phyloP scores from a whole-genome alignment of 1,140 invertebrate species.

The Drosophila bipectinata region DNA sequence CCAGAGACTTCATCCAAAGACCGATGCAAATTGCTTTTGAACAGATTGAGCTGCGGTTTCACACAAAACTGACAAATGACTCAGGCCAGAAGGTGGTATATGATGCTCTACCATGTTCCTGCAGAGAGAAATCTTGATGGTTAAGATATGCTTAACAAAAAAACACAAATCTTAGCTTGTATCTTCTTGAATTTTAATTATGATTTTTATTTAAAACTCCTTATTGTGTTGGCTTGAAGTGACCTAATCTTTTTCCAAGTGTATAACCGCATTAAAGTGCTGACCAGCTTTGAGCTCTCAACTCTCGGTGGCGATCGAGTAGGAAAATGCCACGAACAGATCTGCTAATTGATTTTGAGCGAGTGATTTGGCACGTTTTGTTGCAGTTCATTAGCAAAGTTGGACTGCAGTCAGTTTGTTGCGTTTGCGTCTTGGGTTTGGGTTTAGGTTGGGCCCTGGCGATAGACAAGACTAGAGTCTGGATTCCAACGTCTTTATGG shows the following conservation, averaged over 20 bases:
- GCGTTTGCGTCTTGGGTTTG: constrained; percentile 42
- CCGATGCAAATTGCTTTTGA: constrained; percentile 62
- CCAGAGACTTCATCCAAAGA: constrained; percentile 1
- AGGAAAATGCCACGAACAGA: constrained; percentile 35
- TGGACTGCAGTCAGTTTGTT: constrained; percentile 19
- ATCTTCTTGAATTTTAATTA: too few relatives aligned
- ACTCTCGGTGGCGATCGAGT: constrained; percentile 10
- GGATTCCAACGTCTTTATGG: constrained; percentile 35
- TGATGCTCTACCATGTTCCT: neutral
- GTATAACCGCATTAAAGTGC: constrained; percentile 11
- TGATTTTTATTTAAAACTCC: neutral
- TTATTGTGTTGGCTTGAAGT: neutral
- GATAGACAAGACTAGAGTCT: constrained; percentile 40
- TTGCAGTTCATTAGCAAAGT: constrained; percentile 70
- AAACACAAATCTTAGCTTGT: neutral
- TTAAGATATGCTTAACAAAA: too few relatives aligned
- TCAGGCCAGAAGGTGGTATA: constrained; percentile 32
- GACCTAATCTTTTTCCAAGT: constrained; percentile 8
- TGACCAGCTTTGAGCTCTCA: constrained; percentile 18
- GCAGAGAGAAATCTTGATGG: constrained; percentile 5
- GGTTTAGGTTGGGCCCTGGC: constrained; percentile 60
- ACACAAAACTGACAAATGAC: constrained; percentile 79
- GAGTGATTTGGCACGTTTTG: constrained; percentile 74
- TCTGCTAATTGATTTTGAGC: constrained; percentile 75
- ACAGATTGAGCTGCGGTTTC: constrained; percentile 55